Evolutionary conservation across 2,113 vertebrate genomes (phyloP), one percentile per base, ranked within the genome.

Genomic region (Otolemur garnettii): DNA sequence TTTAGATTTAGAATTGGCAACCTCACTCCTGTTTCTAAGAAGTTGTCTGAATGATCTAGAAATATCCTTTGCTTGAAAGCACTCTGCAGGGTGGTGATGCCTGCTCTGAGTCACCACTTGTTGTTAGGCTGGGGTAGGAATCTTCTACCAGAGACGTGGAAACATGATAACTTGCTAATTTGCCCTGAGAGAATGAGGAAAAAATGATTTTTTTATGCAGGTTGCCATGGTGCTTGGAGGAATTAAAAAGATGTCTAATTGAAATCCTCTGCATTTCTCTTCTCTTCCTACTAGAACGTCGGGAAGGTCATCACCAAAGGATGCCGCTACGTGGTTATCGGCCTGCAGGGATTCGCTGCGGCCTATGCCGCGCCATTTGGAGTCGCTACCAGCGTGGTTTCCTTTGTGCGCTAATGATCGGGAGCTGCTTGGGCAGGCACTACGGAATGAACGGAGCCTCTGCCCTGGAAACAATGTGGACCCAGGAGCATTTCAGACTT

Each of bases 261-360:
- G 71, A 21, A 64, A 95, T 21, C 33, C 50, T 83, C 64, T 82
- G n/a, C 68, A 79, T 91, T 89, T 96, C 82, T 83, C 64, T 84
- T 90, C 18, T 35, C 7, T 80, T 60, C 57, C 64, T 96, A 30
- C 0, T 91, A 99, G 99, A 99, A 99, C 2, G 98, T 99, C 0
- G 98, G 99, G 71, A 99, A 99, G 91, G 99, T 98, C 17, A 96
- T 99, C 91, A 98, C 97, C 57, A 99, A 98, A 97, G 99, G 99
- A 19, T 99, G 99, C 98, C 99, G 97, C 96, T 99, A 99, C 96
- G 30, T 99, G 57, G 98, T 99, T 97, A 94, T 99, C 0, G 99
- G 99, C 15, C 98, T 99, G 64, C 99, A 99, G 94, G 99, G 99
- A 28, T 98, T 99, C 30, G 98, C 99, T 0, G 96, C 98, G 0